Evolutionary conservation across 92 coral and sea anemone genomes (phyloP).

Genomic region (Isaurus tuberculatus): DNA sequence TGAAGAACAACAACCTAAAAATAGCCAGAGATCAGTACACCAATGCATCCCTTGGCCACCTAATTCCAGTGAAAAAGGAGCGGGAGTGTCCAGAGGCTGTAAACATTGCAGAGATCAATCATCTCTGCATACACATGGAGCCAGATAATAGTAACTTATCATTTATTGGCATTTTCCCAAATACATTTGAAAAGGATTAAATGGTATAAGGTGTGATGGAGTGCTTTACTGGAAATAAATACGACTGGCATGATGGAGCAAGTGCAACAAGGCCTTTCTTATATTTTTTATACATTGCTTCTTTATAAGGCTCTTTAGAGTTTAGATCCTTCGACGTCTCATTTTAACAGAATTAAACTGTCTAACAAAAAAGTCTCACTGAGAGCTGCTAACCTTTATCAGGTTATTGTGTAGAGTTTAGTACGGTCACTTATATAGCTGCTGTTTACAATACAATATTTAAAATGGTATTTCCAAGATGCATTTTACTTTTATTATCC

Average conservation of each 20-base stretch:
- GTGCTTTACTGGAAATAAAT: background rate
- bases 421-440: no score
- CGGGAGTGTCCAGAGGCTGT: constrained; percentile 4
- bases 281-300: background rate
- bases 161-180: background rate
- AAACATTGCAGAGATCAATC: constrained; percentile 9
- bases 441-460: no score
- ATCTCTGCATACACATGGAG: constrained; percentile 10
- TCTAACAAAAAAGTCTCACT: no score
- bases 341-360: background rate
- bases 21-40: constrained; percentile 15
- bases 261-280: background rate
- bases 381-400: no score
- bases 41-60: constrained; percentile 15
- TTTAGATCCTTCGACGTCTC: background rate
- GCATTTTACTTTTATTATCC: no score
- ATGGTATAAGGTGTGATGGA: background rate
- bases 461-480: no score
- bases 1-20: constrained; percentile 2
- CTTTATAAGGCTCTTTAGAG: background rate
- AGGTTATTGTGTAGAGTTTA: no score
- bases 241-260: constrained; percentile 1
- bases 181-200: constrained; percentile 5
- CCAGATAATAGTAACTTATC: constrained; percentile 1
- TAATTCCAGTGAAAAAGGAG: constrained; percentile 10